Conservation (phyloP, 2,113 vertebrate species). For the Cercocebus atys region DNA sequence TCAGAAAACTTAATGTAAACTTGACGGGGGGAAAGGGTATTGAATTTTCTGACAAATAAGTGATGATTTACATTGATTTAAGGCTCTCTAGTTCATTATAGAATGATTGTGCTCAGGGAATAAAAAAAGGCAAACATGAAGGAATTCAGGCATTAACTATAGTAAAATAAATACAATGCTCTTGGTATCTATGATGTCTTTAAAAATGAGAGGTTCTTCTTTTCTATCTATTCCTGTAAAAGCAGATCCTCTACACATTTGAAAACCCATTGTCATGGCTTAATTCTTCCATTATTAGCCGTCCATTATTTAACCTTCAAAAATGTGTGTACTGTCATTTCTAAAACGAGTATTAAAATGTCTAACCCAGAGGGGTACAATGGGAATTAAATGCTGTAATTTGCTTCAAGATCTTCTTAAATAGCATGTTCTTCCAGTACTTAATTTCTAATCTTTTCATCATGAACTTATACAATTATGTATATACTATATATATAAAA, state of each 20-base stretch:
- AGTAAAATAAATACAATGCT: not conserved
- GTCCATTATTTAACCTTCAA: not conserved
- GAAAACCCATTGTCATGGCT: not conserved
- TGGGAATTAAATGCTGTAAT: not conserved
- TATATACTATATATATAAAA: not conserved
- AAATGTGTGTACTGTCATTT: not conserved
- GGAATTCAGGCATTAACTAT: not conserved
- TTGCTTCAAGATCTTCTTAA: not conserved
- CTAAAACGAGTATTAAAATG: not conserved
- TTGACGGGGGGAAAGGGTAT: not conserved
- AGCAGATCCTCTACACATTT: not conserved
- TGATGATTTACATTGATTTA: constrained; percentile 67
- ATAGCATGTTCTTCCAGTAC: not conserved
- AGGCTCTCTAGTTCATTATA: not conserved
- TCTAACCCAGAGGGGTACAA: not conserved
- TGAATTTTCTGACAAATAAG: constrained; percentile 66
- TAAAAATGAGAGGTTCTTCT: not conserved
- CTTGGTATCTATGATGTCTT: not conserved
- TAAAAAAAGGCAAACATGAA: not conserved
- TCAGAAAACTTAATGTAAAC: constrained; percentile 65
- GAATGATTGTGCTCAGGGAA: not conserved
- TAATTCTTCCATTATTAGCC: not conserved
- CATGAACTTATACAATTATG: not conserved
- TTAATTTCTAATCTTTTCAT: not conserved
- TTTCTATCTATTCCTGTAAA: not conserved